These are phyloP conservation scores for Drosophila recens DNA, from an alignment of 2,888 invertebrate genomes.

Conservation along the genomic window DNA sequence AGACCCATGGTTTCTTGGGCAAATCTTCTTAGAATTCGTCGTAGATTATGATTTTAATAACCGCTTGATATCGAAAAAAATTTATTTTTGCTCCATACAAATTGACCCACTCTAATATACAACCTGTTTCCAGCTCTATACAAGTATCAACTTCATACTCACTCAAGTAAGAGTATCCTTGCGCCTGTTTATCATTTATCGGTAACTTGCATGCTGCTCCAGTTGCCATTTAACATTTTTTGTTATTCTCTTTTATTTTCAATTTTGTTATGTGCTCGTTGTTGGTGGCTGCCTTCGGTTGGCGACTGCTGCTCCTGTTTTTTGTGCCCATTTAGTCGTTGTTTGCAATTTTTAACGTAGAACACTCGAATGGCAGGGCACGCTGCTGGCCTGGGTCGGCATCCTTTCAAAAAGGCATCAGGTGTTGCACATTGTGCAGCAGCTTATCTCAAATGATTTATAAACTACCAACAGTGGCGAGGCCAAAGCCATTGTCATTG, in stretches of 20 bases:
- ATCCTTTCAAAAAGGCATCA: constrained; percentile 81
- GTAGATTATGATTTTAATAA: no score
- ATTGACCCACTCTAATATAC: no score
- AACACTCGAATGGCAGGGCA: constrained; percentile 49
- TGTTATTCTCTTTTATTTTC: constrained; percentile 55
- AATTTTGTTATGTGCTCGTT: constrained; percentile 64
- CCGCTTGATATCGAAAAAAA: no score
- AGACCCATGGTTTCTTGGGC: no score
- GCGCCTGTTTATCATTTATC: neutral
- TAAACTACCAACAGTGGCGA: constrained; percentile 84
- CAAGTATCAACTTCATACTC: neutral
- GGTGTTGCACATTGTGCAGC: constrained; percentile 83
- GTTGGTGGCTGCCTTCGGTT: constrained; percentile 36
- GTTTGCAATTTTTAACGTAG: constrained; percentile 76
- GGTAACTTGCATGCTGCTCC: constrained; percentile 25
- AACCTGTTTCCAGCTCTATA: no score
- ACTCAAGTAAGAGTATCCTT: constrained; percentile 14
- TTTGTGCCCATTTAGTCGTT: constrained; percentile 75
- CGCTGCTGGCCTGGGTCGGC: constrained; percentile 47
- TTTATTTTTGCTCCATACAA: no score
- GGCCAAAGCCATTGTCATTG: constrained; percentile 84
- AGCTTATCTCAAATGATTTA: constrained; percentile 85
- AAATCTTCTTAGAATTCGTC: no score
- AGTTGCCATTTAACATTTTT: constrained; percentile 31
- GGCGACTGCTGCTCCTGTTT: constrained; percentile 53